Base-by-base conservation (phyloP, 2,113 vertebrate genomes). In the Chionis minor region DNA sequence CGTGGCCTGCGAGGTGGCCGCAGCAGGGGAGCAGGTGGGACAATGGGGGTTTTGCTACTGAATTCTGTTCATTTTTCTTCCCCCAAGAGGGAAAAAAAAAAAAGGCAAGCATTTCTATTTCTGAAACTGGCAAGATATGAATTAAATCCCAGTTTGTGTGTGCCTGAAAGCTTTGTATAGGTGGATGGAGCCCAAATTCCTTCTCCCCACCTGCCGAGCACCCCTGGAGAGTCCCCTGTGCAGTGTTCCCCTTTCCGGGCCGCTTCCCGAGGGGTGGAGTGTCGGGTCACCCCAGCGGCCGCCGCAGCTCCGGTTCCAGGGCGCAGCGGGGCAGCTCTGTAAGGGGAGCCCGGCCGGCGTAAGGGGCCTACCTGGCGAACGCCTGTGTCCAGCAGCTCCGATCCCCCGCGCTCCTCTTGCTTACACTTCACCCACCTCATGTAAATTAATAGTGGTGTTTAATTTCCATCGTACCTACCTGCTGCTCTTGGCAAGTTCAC, bases 231-330 rank as follows among this genome's bases (percentile, higher is more conserved):
- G 61, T 42, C 11, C 78, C 6, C 18, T 15, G 1, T 5, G 63
- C 22, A 19, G 16, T 35, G 56, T 73, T n/a, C 26, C 19, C 47
- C 22, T 33, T 88, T 55, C 38, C 54, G 24, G 6, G 55, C 22
- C 0, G 0, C 33, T 49, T 81, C 30, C n/a, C 0, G 0, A 22
- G 42, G 35, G 20, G 4, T 21, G 33, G 24, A 35, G 21, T 30
- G 32, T 17, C 8, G 1, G 58, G 49, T 87, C 66, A 47, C 38
- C 40, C 14, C 55, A 17, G 10, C 15, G 7, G 14, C 16, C 0
- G 0, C 14, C 4, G 3, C 77, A 40, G 86, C 40, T 77, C 87
- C 12, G 0, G 24, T 38, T 81, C 58, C 58, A 45, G 28, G 14
- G 24, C 6, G 3, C 38, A 9, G 0, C 0, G 0, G 2, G 42